Evolutionary conservation across 1,140 invertebrate species (phyloP).

Genomic region (Caerostris darwini): DNA sequence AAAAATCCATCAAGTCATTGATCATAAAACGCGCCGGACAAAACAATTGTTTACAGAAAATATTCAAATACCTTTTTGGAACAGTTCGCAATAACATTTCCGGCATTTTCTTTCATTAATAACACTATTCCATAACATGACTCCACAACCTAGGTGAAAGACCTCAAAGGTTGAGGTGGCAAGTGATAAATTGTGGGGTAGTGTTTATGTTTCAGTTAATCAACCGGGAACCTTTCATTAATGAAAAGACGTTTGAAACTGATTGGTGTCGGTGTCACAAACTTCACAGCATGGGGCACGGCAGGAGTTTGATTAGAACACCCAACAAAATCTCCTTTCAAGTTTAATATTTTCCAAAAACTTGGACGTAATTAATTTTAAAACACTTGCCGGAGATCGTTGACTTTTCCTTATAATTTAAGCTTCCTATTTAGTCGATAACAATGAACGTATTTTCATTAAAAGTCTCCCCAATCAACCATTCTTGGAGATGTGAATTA

Average conservation of each 20-base stretch:
- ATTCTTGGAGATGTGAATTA: no score
- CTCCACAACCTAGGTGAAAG: not conserved
- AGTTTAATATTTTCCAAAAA: not conserved
- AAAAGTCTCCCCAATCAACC: no score
- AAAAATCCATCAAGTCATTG: no score
- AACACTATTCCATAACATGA: no score
- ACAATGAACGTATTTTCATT: no score
- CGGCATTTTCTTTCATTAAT: not conserved
- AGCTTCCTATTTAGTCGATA: no score
- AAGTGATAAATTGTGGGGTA: not conserved
- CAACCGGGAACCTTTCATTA: constrained; percentile 3
- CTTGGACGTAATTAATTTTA: not conserved
- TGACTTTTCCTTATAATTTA: not conserved
- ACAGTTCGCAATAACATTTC: not conserved
- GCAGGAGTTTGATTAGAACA: not conserved
- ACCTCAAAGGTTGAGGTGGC: not conserved
- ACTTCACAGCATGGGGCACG: not conserved
- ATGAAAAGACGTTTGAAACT: not conserved
- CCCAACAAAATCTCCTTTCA: not conserved
- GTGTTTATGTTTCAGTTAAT: constrained; percentile 11
- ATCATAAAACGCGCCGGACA: no score
- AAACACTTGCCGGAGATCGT: not conserved
- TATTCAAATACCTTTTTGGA: not conserved
- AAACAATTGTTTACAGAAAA: not conserved
- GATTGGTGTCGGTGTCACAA: not conserved